Percentiles rank a stretch among this genome's conserved stretches.
These are phyloP conservation scores for Gortyna flavago DNA, from an alignment of 2,888 invertebrate genomes.

Conservation along the genomic window DNA sequence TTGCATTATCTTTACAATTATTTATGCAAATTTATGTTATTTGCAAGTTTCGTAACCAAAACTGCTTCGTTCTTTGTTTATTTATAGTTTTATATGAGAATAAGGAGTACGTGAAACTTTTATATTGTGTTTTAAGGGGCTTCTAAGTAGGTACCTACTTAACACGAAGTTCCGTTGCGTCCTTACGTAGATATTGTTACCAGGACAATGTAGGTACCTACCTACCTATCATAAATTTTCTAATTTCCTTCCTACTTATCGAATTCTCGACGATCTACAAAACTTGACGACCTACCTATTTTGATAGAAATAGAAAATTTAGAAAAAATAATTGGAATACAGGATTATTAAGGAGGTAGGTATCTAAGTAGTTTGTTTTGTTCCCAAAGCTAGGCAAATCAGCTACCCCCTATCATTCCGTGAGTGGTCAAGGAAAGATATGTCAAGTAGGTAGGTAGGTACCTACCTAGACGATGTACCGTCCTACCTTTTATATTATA, in stretches of 20 bases:
- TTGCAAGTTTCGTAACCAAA: constrained; percentile 34
- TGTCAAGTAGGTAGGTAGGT: neutral
- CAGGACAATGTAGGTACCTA: neutral
- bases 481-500: neutral
- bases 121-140: neutral
- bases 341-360: neutral
- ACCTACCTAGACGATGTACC: neutral
- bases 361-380: neutral
- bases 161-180: neutral
- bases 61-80: constrained; percentile 41
- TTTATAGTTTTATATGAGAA: constrained; percentile 21
- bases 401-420: neutral
- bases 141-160: neutral
- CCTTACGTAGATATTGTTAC: neutral
- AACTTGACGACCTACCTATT: neutral
- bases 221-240: neutral
- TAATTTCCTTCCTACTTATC: neutral
- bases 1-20: constrained; percentile 20
- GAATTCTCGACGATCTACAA: neutral
- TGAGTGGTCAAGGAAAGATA: neutral
- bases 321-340: neutral
- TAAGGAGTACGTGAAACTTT: constrained; percentile 13
- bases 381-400: neutral
- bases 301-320: neutral
- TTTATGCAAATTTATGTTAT: constrained; percentile 40